Percentiles rank a stretch among this genome's conserved stretches.
These are phyloP conservation scores for Synanceia verrucosa DNA, from an alignment of 2,797 vertebrate species.

Conservation along the genomic window DNA sequence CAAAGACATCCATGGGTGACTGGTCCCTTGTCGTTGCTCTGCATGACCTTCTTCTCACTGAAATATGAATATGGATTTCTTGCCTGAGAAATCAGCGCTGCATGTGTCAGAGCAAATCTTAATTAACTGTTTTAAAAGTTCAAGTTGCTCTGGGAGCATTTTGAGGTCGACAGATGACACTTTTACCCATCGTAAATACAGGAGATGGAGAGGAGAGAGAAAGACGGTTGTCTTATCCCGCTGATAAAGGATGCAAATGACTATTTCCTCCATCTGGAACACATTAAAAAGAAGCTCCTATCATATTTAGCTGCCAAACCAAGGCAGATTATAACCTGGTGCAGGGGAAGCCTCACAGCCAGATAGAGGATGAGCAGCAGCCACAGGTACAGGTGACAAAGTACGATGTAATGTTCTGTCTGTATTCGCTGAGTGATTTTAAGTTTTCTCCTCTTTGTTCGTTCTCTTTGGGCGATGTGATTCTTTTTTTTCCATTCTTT, in stretches of 20 bases:
- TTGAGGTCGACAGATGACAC: slow-evolving; percentile 28
- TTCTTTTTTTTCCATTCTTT: neutral
- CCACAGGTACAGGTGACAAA: slow-evolving; percentile 12
- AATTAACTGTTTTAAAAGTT: slow-evolving; percentile 61
- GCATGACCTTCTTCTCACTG: slow-evolving; percentile 51
- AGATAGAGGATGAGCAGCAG: slow-evolving; percentile 15
- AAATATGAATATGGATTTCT: slow-evolving; percentile 64
- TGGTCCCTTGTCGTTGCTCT: slow-evolving; percentile 32
- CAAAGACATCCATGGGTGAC: slow-evolving; percentile 48
- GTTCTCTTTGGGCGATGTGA: too few relatives aligned
- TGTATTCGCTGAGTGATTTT: neutral
- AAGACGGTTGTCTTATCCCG: slow-evolving; percentile 26
- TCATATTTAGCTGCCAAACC: slow-evolving; percentile 54
- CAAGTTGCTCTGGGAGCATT: slow-evolving; percentile 31
- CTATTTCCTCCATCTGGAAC: slow-evolving; percentile 46
- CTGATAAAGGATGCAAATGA: slow-evolving; percentile 48
- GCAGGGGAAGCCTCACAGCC: neutral
- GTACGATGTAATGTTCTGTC: slow-evolving; percentile 13
- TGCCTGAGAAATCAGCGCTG: slow-evolving; percentile 28
- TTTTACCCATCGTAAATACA: slow-evolving; percentile 3
- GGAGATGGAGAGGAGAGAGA: neutral
- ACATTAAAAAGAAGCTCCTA: slow-evolving; percentile 43
- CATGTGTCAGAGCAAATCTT: slow-evolving; percentile 43
- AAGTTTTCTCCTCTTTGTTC: neutral
- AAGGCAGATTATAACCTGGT: slow-evolving; percentile 35